phyloP scores from a whole-genome alignment of 1,140 invertebrate species.

The Monomorium pharaonis region DNA sequence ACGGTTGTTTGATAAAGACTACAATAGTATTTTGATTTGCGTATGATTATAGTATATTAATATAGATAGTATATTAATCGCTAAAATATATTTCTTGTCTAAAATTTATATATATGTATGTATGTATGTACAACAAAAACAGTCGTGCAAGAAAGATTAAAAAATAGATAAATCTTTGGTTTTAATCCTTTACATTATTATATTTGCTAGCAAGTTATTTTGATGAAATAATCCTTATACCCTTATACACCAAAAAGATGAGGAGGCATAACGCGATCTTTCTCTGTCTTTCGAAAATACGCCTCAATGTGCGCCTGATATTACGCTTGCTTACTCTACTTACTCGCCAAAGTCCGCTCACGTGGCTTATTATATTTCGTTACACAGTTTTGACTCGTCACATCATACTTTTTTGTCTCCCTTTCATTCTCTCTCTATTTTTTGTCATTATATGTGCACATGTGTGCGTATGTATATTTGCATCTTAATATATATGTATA shows the following conservation, averaged over 20 bases:
- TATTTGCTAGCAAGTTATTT: not conserved
- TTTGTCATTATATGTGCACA: constrained; percentile 34
- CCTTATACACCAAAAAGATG: not conserved
- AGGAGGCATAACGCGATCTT: not conserved
- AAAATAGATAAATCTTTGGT: not conserved
- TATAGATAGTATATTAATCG: not conserved
- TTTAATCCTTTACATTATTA: not conserved
- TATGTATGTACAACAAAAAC: not conserved
- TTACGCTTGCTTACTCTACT: constrained; percentile 38
- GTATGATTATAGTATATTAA: not conserved
- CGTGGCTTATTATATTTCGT: constrained; percentile 54
- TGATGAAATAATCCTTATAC: not conserved
- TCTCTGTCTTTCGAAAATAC: not conserved
- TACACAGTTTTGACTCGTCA: constrained; percentile 37
- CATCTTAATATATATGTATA: constrained; percentile 33
- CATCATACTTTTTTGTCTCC: constrained; percentile 20
- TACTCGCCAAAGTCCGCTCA: constrained; percentile 71
- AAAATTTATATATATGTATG: too few species aligned
- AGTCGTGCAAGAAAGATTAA: not conserved
- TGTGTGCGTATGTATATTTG: constrained; percentile 38
- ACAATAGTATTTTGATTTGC: constrained; percentile 10
- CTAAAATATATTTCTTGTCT: not conserved
- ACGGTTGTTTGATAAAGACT: not conserved
- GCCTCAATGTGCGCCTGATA: constrained; percentile 57
- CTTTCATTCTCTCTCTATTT: constrained; percentile 7